Conservation (phyloP, 2,113 vertebrate genomes). For the Sphyrna mokarran region DNA sequence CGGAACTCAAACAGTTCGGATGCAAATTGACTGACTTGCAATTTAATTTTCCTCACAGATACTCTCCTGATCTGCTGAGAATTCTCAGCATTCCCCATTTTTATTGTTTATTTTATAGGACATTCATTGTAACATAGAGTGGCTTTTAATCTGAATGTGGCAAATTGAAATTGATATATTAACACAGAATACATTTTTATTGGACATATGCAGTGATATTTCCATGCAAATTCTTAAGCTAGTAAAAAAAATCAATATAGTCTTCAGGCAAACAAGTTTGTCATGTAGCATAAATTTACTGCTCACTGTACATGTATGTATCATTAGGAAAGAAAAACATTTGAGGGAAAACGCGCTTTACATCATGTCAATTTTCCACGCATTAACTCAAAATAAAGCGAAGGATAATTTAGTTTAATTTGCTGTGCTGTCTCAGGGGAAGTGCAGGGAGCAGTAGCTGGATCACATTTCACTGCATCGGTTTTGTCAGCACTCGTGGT, state of each 20-base stretch:
- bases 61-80: background rate
- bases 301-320: background rate
- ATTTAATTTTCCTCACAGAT: background rate
- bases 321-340: background rate
- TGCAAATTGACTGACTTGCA: no score
- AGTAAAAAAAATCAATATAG: background rate
- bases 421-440: conserved; percentile 3
- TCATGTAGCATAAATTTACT: background rate
- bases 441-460: background rate
- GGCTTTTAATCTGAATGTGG: background rate
- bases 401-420: conserved; percentile 21
- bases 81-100: background rate
- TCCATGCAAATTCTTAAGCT: background rate
- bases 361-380: background rate
- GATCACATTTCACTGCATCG: conserved; percentile 18
- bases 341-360: background rate
- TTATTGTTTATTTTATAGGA: background rate
- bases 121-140: background rate
- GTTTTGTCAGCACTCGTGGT: background rate
- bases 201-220: background rate
- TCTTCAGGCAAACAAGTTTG: background rate
- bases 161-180: background rate
- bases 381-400: background rate
- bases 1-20: background rate
- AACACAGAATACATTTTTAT: background rate